Evolutionary conservation across 2,888 invertebrate species (phyloP).

Genomic region (Hemaris fuciformis): DNA sequence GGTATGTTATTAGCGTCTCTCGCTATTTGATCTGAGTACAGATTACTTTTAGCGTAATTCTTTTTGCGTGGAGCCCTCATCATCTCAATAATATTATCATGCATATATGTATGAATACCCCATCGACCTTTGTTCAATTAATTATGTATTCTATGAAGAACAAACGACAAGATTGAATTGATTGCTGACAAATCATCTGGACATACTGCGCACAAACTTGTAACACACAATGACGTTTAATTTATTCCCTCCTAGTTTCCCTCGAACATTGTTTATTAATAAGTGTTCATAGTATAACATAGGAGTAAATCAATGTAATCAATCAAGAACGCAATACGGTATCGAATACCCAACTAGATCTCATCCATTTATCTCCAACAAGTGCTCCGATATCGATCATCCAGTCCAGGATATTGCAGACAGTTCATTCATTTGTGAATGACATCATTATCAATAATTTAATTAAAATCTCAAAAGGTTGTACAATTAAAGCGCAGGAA

Average conservation of each 20-base stretch:
- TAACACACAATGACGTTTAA: too few species aligned
- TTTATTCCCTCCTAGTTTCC: neutral
- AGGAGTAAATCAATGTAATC: slow-evolving; percentile 2
- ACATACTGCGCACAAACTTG: too few species aligned
- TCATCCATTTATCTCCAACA: slow-evolving; percentile 7
- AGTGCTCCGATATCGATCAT: slow-evolving; percentile 5
- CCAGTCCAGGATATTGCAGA: slow-evolving; percentile 3
- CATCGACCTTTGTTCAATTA: too few species aligned
- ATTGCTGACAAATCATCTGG: too few species aligned
- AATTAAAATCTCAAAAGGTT: neutral
- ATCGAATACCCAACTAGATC: slow-evolving; percentile 5
- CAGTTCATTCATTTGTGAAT: slow-evolving; percentile 1
- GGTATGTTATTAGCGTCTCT: too few species aligned
- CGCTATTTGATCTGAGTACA: too few species aligned
- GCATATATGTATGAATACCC: too few species aligned
- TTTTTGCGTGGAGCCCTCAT: too few species aligned
- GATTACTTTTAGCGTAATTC: too few species aligned
- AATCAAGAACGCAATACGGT: slow-evolving; percentile 10
- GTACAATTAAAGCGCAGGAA: neutral
- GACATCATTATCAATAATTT: neutral
- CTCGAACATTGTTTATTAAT: neutral
- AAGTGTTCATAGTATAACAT: neutral
- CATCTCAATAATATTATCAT: too few species aligned
- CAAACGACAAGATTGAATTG: too few species aligned
- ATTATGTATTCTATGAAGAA: too few species aligned